phyloP scores from a whole-genome alignment of 2,113 vertebrate species.

The Eira barbara region DNA sequence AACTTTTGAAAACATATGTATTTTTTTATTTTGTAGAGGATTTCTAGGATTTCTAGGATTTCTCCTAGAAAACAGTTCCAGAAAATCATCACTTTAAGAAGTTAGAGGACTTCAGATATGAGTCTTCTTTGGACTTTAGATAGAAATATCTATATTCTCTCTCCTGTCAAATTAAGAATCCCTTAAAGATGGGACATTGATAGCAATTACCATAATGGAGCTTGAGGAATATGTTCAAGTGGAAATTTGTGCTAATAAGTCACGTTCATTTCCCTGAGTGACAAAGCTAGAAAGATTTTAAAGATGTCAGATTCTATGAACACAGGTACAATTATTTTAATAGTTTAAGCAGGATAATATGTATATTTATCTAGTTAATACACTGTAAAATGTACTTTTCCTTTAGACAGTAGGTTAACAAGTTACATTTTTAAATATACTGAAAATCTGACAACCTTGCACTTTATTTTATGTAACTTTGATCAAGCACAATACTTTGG shows the following conservation, averaged over 20 bases:
- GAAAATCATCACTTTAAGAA: not conserved
- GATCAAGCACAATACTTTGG: not conserved
- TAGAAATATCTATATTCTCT: not conserved
- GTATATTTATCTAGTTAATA: not conserved
- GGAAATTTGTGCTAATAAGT: not conserved
- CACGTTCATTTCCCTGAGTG: not conserved
- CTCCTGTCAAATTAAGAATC: not conserved
- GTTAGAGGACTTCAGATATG: not conserved
- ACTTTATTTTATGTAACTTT: not conserved
- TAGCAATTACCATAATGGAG: not conserved
- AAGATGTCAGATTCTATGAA: not conserved
- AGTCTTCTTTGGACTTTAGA: not conserved
- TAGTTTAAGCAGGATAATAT: not conserved
- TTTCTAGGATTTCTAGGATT: too few species aligned
- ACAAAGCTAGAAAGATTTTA: not conserved
- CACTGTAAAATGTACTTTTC: not conserved
- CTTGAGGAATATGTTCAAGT: not conserved
- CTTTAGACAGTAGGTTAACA: not conserved
- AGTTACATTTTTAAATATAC: not conserved
- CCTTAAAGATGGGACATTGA: not conserved
- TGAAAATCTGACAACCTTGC: not conserved
- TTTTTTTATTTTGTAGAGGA: not conserved
- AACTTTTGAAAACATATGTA: not conserved
- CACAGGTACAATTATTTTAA: not conserved
- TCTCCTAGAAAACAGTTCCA: not conserved